phyloP scores from a whole-genome alignment of 2,888 invertebrate species.

The Noctua pronuba region DNA sequence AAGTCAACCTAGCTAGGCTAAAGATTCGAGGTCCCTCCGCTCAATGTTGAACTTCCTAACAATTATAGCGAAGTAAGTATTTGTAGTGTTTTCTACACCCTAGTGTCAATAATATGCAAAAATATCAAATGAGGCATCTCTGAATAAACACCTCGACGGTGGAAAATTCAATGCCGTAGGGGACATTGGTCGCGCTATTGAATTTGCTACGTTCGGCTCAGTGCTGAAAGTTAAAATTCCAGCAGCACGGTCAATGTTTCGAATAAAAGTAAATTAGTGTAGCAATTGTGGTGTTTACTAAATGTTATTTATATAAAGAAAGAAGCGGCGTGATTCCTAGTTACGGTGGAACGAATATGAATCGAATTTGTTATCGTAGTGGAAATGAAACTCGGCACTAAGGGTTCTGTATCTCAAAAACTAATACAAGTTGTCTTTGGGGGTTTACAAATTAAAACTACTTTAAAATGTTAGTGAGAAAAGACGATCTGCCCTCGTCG shows the following conservation, averaged over 20 bases:
- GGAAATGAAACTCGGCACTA: slow-evolving; percentile 16
- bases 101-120: slow-evolving; percentile 20
- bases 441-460: slow-evolving; percentile 5
- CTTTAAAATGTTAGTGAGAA: neutral
- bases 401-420: slow-evolving; percentile 7
- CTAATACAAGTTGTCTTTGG: neutral
- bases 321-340: slow-evolving; percentile 21
- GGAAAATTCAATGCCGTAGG: neutral
- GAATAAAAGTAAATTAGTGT: slow-evolving; percentile 40
- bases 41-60: slow-evolving; percentile 46
- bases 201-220: neutral
- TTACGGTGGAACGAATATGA: slow-evolving; percentile 32
- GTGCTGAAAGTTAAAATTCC: neutral
- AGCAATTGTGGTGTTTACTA: slow-evolving; percentile 47
- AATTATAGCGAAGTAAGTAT: slow-evolving; percentile 58
- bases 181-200: neutral
- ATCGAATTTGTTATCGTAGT: slow-evolving; percentile 52
- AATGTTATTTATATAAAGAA: slow-evolving; percentile 46
- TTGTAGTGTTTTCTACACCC: slow-evolving; percentile 54
- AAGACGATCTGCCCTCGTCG: neutral
- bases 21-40: slow-evolving; percentile 34
- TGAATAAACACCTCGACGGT: neutral
- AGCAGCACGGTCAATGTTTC: neutral
- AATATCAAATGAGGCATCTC: slow-evolving; percentile 16
- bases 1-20: neutral